Percentiles rank a stretch among this genome's conserved stretches.
Evolutionary conservation across 2,113 vertebrate species (phyloP).

Genomic region (Spea bombifrons): DNA sequence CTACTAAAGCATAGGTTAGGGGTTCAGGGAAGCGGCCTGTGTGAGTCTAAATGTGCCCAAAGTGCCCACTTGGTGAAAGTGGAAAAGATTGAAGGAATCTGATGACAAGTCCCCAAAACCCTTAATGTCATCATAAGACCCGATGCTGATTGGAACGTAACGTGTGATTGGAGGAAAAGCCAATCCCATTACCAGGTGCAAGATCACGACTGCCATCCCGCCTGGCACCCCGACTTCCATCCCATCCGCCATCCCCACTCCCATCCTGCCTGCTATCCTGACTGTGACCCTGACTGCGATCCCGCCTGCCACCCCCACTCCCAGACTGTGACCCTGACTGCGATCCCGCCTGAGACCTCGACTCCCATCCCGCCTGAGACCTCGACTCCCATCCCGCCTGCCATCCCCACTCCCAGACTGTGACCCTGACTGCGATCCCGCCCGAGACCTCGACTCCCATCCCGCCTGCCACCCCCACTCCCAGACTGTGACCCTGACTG

Average conservation of each 20-base stretch:
- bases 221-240: background rate
- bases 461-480: background rate
- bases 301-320: background rate
- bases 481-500: background rate
- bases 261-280: background rate
- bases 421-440: background rate
- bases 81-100: background rate
- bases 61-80: background rate
- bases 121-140: background rate
- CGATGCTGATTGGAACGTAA: background rate
- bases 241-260: background rate
- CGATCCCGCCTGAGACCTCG: background rate
- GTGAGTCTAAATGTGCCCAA: background rate
- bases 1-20: no score
- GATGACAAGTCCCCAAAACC: background rate
- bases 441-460: no score
- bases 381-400: background rate
- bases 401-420: background rate
- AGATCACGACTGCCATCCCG: background rate
- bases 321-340: background rate
- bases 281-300: background rate
- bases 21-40: no score
- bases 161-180: background rate
- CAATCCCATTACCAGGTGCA: background rate
- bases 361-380: background rate